Base-by-base conservation (phyloP, 2,888 invertebrate genomes). In the Timema cristinae region DNA sequence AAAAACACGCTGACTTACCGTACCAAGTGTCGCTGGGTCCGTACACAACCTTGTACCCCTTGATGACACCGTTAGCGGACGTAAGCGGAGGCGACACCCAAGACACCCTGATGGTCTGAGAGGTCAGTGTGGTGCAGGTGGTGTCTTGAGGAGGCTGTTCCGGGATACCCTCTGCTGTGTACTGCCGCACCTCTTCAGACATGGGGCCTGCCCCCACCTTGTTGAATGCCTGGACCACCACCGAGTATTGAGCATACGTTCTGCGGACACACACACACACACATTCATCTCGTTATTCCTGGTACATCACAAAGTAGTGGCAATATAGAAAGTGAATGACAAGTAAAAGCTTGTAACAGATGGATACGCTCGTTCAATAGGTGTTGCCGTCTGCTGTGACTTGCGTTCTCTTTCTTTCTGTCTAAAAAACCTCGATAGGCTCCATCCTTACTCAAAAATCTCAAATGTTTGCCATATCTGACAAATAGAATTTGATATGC, bases 221-320 rank as follows among this genome's bases (percentile, higher is more conserved):
- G 84, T 97, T 98, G 82, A 94, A 97, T 0, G 95, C 95, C 84
- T 96, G 96, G 9, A 97, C 94, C 32, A 97, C 95, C 47, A 97
- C 92, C n/a, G 95, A 91, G 83, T 97, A 97, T 82, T 95, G 95
- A 0, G 96, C 97, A 84, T 97, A 97, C 0, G 95, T 96, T 80
- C 90, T 91, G 80, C 76, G 80, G 76, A 11, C 16, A 13, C 11
- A 7, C 47, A 0, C 11, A 7, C 47, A 0, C 32, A 32, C 32
- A 32, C 79, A 81, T 10, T 54, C 56, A 49, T 50, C 7, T 32
- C 32, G 4, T 2, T 32, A 32, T 32, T 32, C 32, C 32, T 32
- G 32, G 32, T 32, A 32, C 32, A 32, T 69, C 16, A n/a, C 13
- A 71, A 61, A 6, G 48, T 32, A 32, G 32, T 32, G 32, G 32